phyloP scores from a whole-genome alignment of 64 coral and sea anemone species.

The Astreopora myriophthalma region DNA sequence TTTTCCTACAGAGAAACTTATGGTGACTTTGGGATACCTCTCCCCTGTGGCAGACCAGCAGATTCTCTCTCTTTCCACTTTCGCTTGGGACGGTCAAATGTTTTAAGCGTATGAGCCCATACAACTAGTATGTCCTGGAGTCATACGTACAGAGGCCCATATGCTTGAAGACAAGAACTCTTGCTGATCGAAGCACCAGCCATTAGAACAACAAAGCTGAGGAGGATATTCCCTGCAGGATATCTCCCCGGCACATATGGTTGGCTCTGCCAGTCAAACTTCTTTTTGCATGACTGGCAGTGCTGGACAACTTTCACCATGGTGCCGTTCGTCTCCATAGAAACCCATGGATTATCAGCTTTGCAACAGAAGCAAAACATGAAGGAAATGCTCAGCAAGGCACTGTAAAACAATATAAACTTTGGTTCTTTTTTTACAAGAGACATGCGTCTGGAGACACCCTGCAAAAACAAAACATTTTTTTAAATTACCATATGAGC shows the following conservation, averaged over 20 bases:
- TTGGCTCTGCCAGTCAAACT: conserved; percentile 1
- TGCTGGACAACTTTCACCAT: not conserved
- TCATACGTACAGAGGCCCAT: not conserved
- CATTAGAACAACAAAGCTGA: conserved; percentile 27
- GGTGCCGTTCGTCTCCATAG: conserved; percentile 2
- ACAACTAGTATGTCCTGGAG: not conserved
- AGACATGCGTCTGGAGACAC: too few species aligned
- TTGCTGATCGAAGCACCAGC: conserved; percentile 13
- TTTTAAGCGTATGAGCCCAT: not conserved
- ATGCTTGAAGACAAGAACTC: not conserved
- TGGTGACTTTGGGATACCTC: too few species aligned
- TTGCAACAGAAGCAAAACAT: conserved; percentile 32
- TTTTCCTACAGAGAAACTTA: too few species aligned
- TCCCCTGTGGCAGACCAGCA: too few species aligned
- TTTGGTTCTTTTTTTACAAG: not conserved
- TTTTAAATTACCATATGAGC: too few species aligned
- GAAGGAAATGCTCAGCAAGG: not conserved
- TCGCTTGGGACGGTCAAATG: too few species aligned
- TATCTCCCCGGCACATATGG: conserved; percentile 6
- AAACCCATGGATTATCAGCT: not conserved
- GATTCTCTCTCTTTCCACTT: not conserved
- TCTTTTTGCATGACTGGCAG: not conserved
- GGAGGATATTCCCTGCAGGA: not conserved
- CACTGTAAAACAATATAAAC: not conserved
- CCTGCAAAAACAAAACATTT: too few species aligned